These are phyloP conservation scores for Mycetomoellerius zeteki DNA, from an alignment of 1,140 invertebrate species.

Conservation along the genomic window DNA sequence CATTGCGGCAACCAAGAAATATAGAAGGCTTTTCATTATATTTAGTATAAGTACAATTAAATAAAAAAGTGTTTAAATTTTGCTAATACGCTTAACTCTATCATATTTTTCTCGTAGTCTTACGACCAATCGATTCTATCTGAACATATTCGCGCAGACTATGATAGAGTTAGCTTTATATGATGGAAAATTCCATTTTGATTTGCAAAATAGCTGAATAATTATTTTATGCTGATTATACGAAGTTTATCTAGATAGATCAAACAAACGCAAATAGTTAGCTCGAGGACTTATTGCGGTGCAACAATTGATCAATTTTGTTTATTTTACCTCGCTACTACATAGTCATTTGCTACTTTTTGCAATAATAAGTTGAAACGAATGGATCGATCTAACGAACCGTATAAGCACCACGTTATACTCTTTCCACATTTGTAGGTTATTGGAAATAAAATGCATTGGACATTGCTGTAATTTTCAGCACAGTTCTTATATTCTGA, in stretches of 20 bases:
- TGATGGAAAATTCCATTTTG: neutral
- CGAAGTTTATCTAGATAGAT: neutral
- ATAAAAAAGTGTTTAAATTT: neutral
- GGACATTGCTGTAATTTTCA: neutral
- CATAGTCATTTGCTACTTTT: slow-evolving; percentile 12
- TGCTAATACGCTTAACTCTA: neutral
- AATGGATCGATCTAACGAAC: slow-evolving; percentile 63
- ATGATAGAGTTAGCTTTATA: neutral
- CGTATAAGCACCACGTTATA: slow-evolving; percentile 43
- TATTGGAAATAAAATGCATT: slow-evolving; percentile 54
- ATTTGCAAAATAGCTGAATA: slow-evolving; percentile 17
- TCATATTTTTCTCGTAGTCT: neutral
- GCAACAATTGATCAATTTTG: neutral
- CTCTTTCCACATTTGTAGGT: slow-evolving; percentile 32
- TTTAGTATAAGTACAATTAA: slow-evolving; percentile 24
- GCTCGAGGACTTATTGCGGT: neutral
- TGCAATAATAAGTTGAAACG: neutral
- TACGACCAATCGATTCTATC: neutral
- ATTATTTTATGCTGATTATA: slow-evolving; percentile 5
- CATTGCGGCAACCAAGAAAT: slow-evolving; percentile 29
- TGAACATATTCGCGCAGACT: neutral
- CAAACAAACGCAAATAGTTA: neutral
- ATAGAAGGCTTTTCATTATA: slow-evolving; percentile 35
- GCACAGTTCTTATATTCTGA: slow-evolving; percentile 33
- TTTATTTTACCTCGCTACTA: neutral